Evolutionary conservation across 2,888 invertebrate genomes (phyloP), one percentile per base, ranked within the genome.

Genomic region (Gryllus longicercus): DNA sequence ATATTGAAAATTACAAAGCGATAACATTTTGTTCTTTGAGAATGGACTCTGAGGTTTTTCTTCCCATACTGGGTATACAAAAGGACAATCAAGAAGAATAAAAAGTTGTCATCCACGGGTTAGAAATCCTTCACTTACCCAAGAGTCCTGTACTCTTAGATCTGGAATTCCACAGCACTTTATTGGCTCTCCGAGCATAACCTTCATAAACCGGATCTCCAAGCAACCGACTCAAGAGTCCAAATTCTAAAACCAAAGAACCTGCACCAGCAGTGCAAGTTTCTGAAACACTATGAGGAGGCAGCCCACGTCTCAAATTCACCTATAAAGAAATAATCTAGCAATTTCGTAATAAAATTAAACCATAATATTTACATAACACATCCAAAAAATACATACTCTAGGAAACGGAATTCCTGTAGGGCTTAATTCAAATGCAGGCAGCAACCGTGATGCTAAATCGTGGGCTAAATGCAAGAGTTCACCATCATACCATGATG

Each of bases 211-310:
- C 89, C 38, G 90, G 90, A 84, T 91, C 91, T 38, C 87, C 88
- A 2, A 90, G 85, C n/a, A 92, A 86, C 18, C 88, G 87, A 80
- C 90, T 90, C n/a, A 92, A 86, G 51, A 91, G 85, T 75, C 91
- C 91, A 85, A 91, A 90, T 85, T 92, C 92, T 23, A 92, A 84
- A 14, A 91, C 85, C 75, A 92, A 86, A 12, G 91, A 89, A 1
- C 91, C 91, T 50, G 91, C 91, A 75, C 91, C 91, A 25, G 92
- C 89, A 14, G 91, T 90, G 84, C 91, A 92, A 0, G 91, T 92
- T 83, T 90, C 90, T 79, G 90, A 90, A 75, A 88, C 87, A 51
- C 77, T 51, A 81, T 88, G 86, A 4, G 84, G 83, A 2, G 90
- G 89, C 4, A 91, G 89, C 1, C 88, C 88, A 82, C 87, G 85